Evolutionary conservation across 2,113 vertebrate species (phyloP).

Genomic region (Hylia prasina): DNA sequence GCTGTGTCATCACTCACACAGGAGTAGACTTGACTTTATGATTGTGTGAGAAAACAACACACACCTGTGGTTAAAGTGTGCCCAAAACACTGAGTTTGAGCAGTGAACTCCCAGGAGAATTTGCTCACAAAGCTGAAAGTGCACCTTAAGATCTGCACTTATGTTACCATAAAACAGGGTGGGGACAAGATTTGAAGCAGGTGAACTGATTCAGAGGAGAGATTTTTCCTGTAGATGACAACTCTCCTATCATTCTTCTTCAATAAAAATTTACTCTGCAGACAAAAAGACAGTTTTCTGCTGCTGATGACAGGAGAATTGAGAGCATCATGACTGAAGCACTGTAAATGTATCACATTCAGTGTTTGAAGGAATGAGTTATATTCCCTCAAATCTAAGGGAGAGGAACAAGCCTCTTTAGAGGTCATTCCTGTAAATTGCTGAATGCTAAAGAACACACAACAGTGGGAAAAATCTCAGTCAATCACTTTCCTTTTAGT

Average conservation of each 20-base stretch:
- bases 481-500: neutral
- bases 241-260: neutral
- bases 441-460: neutral
- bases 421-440: neutral
- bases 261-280: neutral
- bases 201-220: neutral
- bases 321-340: neutral
- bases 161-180: neutral
- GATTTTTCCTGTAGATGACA: neutral
- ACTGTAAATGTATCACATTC: neutral
- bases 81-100: neutral
- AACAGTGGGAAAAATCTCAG: neutral
- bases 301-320: neutral
- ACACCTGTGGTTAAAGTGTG: neutral
- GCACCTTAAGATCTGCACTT: neutral
- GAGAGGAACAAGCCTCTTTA: neutral
- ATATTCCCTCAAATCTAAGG: neutral
- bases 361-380: neutral
- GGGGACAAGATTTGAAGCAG: neutral
- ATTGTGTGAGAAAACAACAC: neutral
- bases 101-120: neutral
- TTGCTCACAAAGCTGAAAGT: neutral
- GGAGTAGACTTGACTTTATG: neutral
- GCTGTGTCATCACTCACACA: neutral
- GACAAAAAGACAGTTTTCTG: neutral